These are phyloP conservation scores for Dolichallabes microphthalmus DNA, from an alignment of 2,113 vertebrate genomes.

Conservation along the genomic window DNA sequence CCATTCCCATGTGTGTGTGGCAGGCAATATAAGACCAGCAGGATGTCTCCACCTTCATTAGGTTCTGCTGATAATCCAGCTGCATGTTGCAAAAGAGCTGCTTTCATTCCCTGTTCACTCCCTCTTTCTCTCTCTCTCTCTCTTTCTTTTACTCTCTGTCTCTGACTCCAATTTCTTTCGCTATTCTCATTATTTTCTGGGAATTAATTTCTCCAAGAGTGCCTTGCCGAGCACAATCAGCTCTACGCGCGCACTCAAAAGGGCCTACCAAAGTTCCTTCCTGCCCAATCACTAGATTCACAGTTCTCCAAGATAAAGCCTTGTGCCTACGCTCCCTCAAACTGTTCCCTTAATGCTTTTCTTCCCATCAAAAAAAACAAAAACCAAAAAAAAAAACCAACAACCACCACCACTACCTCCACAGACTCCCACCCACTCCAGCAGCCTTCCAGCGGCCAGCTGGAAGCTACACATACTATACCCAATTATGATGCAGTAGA, in stretches of 20 bases:
- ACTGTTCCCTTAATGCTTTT: constrained; percentile 22
- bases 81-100: constrained; percentile 40
- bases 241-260: constrained; percentile 5
- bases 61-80: constrained; percentile 52
- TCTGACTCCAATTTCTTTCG: constrained; percentile 17
- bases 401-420: constrained; percentile 12
- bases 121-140: constrained; percentile 37
- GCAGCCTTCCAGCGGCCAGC: constrained; percentile 64
- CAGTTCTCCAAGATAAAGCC: constrained; percentile 19
- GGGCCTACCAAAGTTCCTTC: constrained; percentile 42
- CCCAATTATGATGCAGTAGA: constrained; percentile 73
- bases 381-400: constrained; percentile 11
- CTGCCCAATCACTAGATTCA: constrained; percentile 42
- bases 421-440: not conserved
- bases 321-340: constrained; percentile 21
- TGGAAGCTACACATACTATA: constrained; percentile 77
- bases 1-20: constrained; percentile 45
- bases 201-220: constrained; percentile 28
- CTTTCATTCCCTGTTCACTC: constrained; percentile 48
- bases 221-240: not conserved
- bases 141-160: constrained; percentile 17
- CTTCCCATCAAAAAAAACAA: not conserved
- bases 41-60: constrained; percentile 57
- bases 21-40: constrained; percentile 48
- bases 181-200: constrained; percentile 21